Evolutionary conservation across 2,113 vertebrate genomes (phyloP), one percentile per base, ranked within the genome.

Genomic region (Neotoma lepida): DNA sequence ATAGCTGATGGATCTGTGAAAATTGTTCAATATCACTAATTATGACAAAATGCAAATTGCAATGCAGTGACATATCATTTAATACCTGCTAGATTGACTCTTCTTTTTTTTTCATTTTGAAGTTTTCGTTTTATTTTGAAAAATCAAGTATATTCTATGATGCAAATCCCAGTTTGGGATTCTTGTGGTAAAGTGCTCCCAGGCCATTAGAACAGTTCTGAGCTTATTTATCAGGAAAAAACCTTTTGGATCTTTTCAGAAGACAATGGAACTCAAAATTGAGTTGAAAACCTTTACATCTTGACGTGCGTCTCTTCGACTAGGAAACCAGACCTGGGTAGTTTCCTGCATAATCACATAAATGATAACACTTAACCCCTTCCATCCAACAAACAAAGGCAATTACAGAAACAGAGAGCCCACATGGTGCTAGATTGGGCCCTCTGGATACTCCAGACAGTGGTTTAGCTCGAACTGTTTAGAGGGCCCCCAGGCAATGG

Each of bases 371-470:
- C 86, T 92, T 92, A 95, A 96, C 85, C 86, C 92, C 68, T 98
- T 98, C 95, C 88, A 86, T 81, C 95, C 88, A 96, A 87, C 49
- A 94, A 96, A 95, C 94, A 97, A 96, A 97, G 20, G 58, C 39
- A 97, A 77, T 80, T n/a, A n/a, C n/a, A n/a, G n/a, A n/a, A n/a
- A n/a, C n/a, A n/a, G n/a, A n/a, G n/a, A n/a, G n/a, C n/a, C n/a
- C n/a, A n/a, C n/a, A n/a, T n/a, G n/a, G n/a, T n/a, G n/a, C n/a
- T n/a, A n/a, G n/a, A n/a, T n/a, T n/a, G n/a, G n/a, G n/a, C n/a
- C n/a, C n/a, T n/a, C n/a, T n/a, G n/a, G n/a, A n/a, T n/a, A n/a
- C n/a, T n/a, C n/a, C n/a, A n/a, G n/a, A n/a, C n/a, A n/a, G n/a
- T n/a, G n/a, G n/a, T n/a, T n/a, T n/a, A n/a, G n/a, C n/a, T n/a